phyloP scores from a whole-genome alignment of 2,888 invertebrate species.

The Helobdella robusta region DNA sequence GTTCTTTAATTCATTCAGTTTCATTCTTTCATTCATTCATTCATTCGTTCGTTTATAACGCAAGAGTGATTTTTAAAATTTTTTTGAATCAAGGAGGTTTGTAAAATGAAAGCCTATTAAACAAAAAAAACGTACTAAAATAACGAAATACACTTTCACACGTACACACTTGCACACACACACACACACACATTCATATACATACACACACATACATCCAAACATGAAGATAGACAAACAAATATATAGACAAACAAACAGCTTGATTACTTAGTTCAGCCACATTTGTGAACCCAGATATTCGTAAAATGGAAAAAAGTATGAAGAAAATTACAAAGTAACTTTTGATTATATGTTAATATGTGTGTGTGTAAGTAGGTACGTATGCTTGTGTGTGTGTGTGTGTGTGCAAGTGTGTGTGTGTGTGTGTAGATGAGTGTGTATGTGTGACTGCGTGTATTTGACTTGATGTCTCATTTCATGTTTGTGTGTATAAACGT shows the following conservation, averaged over 20 bases:
- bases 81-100: too few relatives aligned
- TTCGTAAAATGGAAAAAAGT: too few relatives aligned
- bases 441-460: slow-evolving; percentile 8
- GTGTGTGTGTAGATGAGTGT: slow-evolving; percentile 12
- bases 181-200: slow-evolving; percentile 14
- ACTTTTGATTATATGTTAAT: background rate
- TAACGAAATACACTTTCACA: slow-evolving; percentile 5
- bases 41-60: too few relatives aligned
- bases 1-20: too few relatives aligned
- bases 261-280: too few relatives aligned
- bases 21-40: too few relatives aligned
- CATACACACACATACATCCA: slow-evolving; percentile 14
- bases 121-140: slow-evolving; percentile 2
- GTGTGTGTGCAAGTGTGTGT: too few relatives aligned
- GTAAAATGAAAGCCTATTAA: too few relatives aligned
- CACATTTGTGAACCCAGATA: too few relatives aligned
- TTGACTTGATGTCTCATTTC: background rate
- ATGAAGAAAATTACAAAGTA: too few relatives aligned
- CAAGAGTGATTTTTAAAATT: too few relatives aligned
- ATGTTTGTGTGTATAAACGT: slow-evolving; percentile 6
- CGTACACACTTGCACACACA: slow-evolving; percentile 14
- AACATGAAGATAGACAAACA: slow-evolving; percentile 14
- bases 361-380: slow-evolving; percentile 9
- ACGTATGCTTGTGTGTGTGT: too few relatives aligned
- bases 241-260: slow-evolving; percentile 14